Evolutionary conservation across 2,113 vertebrate genomes (phyloP), one percentile per base, ranked within the genome.

Genomic region (Odobenus rosmarus): DNA sequence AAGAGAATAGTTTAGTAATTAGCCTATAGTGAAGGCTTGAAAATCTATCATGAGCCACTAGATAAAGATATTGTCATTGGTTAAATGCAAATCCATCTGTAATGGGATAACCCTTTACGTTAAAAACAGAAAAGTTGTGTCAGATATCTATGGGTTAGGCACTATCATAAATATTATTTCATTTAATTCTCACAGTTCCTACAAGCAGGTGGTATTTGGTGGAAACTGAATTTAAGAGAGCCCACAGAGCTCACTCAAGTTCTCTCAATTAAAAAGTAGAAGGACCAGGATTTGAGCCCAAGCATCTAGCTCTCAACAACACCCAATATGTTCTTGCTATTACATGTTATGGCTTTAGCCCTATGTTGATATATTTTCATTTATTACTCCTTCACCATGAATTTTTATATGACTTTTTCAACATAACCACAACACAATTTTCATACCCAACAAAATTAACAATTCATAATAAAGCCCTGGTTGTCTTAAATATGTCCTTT

Each of bases 31-130:
- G n/a, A 95, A 82, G 82, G 51, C 59, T 84, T 91, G 42, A 90
- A 92, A 96, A 87, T 96, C 24, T 84, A 61, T 74, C 84, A 71
- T 39, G 28, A 93, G 49, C 51, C 36, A 74, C 13, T 69, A 59
- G 39, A 71, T 85, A 84, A 77, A 92, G 67, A 42, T 42, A 31
- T 1, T 96, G 53, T 51, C 46, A 84, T 28, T 88, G 74, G 33
- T 81, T 96, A 53, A 83, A 57, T 28, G 57, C 33, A 90, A 74
- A 64, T 64, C 10, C 51, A 51, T 55, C 72, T 67, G 7, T 69
- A 67, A 89, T 49, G 7, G 23, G 21, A 33, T 61, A 83, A 71
- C 3, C 11, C 5, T 53, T 81, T 62, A 76, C 2, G 62, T 69
- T 39, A 19, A 72, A 77, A 49, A 80, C 0, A 39, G 14, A 61